Base-by-base conservation (phyloP, 2,888 invertebrate species). In the Apoda limacodes region DNA sequence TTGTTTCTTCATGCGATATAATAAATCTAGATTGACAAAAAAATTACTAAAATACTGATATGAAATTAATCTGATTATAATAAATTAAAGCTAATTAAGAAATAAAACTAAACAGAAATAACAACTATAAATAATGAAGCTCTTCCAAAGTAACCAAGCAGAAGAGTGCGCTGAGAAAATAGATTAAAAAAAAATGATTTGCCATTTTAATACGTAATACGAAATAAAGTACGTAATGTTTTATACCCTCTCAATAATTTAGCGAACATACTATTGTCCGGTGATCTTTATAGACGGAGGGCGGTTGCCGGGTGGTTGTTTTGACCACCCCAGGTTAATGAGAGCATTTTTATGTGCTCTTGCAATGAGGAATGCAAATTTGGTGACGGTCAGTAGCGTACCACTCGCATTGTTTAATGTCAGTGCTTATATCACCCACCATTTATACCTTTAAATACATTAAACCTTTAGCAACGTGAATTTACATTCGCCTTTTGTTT, bases 291-390 rank as follows among this genome's bases (percentile, higher is more conserved):
- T 7, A 17, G 17, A 17, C 17, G 27, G 30, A 32, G 35, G 40
- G 43, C 40, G 40, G 41, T 39, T 37, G 48, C 51, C 47, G 62
- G 57, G 56, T 54, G 60, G 61, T 59, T 61, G 52, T 58, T 60
- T 58, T 66, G 70, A 63, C 65, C 67, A 61, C 63, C 64, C 58
- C 69, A 71, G 71, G 75, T 74, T 74, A 80, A 78, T 78, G 74
- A 76, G 78, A 60, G 67, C 59, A 70, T 75, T 78, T 78, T 78
- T 78, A 75, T 68, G 74, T 71, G 55, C 66, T 65, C 62, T 60
- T 65, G 61, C 78, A 74, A 75, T 75, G 72, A 78, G 74, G 76
- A 78, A 80, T 80, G 78, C 76, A 78, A 80, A 78, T 80, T 74
- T 57, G 54, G 63, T 56, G 67, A 64, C 59, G 65, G 64, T 67